phyloP scores from a whole-genome alignment of 2,797 vertebrate species.

The Malacoctenus gilli region DNA sequence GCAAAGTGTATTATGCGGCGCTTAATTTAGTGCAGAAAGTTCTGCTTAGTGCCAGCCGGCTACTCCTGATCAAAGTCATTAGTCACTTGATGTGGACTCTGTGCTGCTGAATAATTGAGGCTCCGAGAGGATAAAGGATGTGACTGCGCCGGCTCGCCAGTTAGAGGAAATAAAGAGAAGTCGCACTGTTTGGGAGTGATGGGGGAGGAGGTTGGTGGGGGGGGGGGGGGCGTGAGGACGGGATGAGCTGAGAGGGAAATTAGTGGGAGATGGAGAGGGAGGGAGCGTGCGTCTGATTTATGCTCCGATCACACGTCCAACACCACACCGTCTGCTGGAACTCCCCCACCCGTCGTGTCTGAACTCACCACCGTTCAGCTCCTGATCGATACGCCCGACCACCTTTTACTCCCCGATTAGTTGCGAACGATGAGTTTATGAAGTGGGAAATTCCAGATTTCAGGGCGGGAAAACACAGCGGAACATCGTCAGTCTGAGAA shows the following conservation, averaged over 20 bases:
- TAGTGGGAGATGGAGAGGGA: constrained; percentile 38
- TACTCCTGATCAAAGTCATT: constrained; percentile 79
- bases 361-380: too few species aligned
- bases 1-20: constrained; percentile 61
- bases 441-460: too few species aligned
- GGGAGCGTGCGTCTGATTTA: too few species aligned
- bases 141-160: constrained; percentile 60
- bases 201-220: constrained; percentile 15
- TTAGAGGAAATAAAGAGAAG: constrained; percentile 65
- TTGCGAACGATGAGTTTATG: too few species aligned
- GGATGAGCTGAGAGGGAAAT: constrained; percentile 24
- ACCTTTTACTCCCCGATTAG: too few species aligned
- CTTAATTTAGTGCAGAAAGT: constrained; percentile 72
- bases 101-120: constrained; percentile 79
- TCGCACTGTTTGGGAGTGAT: constrained; percentile 27
- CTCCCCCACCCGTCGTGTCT: too few species aligned
- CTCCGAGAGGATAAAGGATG: constrained; percentile 71
- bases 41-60: constrained; percentile 65
- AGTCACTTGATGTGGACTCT: constrained; percentile 76
- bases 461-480: too few species aligned
- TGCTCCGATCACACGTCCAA: too few species aligned
- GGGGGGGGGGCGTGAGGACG: not conserved
- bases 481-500: too few species aligned
- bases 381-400: too few species aligned
- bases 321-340: too few species aligned